Percentiles rank a stretch among this genome's conserved stretches.
phyloP scores from a whole-genome alignment of 1,140 invertebrate genomes.

The Halesus radiatus region DNA sequence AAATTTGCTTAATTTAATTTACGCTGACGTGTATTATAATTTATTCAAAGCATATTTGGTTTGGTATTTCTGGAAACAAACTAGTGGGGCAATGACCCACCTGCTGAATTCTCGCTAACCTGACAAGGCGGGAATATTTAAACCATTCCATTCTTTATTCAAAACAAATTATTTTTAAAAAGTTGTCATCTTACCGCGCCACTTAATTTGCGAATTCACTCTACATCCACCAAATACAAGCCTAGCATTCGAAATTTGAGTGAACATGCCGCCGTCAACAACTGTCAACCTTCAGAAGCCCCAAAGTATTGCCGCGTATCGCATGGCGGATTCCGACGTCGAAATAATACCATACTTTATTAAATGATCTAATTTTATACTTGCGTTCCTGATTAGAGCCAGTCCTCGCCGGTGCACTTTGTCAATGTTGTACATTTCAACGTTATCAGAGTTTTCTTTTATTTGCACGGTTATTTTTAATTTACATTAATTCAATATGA shows the following conservation, averaged over 20 bases:
- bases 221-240: not conserved
- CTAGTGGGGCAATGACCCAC: not conserved
- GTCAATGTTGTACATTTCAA: not conserved
- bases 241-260: not conserved
- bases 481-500: too few species aligned
- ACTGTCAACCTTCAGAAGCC: constrained; percentile 3
- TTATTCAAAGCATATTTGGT: too few species aligned
- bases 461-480: not conserved
- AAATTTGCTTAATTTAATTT: too few species aligned
- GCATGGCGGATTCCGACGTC: not conserved
- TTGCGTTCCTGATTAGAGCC: not conserved
- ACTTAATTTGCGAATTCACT: not conserved
- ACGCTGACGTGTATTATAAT: not conserved
- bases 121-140: not conserved
- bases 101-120: not conserved
- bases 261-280: not conserved
- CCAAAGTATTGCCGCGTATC: not conserved
- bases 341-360: not conserved
- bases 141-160: not conserved
- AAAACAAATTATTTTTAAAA: not conserved
- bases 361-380: not conserved
- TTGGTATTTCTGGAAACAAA: not conserved
- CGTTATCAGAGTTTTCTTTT: constrained; percentile 4
- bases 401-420: not conserved
- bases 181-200: not conserved